phyloP scores from a whole-genome alignment of 2,113 vertebrate genomes.

The Cyanoderma ruficeps region DNA sequence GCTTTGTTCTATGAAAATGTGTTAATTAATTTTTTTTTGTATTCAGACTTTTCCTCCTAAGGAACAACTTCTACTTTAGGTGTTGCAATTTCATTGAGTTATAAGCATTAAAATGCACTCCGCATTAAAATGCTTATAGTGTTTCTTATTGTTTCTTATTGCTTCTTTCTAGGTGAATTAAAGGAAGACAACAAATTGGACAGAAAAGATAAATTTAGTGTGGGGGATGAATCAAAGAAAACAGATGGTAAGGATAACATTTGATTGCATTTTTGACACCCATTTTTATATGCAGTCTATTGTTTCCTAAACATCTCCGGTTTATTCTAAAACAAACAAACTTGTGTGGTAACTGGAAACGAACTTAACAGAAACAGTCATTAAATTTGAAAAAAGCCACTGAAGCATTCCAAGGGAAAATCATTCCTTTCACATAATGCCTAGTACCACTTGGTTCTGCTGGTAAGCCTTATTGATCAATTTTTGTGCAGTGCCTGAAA shows the following conservation, averaged over 20 bases:
- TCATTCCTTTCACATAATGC: not conserved
- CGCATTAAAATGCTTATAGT: not conserved
- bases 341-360: not conserved
- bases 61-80: not conserved
- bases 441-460: not conserved
- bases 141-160: conserved; percentile 36
- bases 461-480: not conserved
- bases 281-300: not conserved
- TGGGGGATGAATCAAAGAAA: conserved; percentile 73
- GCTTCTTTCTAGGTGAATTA: conserved; percentile 76
- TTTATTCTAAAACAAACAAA: not conserved
- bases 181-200: conserved; percentile 72
- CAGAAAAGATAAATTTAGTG: conserved; percentile 67
- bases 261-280: conserved; percentile 6
- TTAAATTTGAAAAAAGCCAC: not conserved
- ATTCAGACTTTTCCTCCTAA: not conserved
- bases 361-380: not conserved
- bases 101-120: not conserved
- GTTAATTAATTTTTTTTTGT: not conserved
- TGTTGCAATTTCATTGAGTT: not conserved
- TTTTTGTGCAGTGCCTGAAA: not conserved
- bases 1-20: not conserved
- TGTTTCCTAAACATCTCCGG: not conserved
- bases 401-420: not conserved
- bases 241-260: conserved; percentile 73